Conservation (phyloP, 2,113 vertebrate genomes). For the Silurus asotus region DNA sequence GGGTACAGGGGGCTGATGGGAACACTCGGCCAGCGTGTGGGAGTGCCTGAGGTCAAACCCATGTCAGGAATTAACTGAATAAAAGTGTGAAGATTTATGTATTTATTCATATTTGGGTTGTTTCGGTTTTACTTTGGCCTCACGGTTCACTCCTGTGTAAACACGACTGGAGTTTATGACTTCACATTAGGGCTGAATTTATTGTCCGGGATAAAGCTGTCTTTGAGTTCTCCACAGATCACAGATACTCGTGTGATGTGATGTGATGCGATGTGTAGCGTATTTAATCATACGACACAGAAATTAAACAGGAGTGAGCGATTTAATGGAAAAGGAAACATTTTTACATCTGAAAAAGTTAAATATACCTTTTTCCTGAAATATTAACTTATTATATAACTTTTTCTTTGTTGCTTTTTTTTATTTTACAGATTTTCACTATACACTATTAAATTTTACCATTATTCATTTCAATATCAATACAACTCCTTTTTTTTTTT, state of each 20-base stretch:
- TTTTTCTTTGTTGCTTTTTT: background rate
- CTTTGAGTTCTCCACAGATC: background rate
- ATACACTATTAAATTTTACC: background rate
- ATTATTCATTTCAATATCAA: too few species aligned
- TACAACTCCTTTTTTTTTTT: background rate
- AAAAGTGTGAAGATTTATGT: background rate
- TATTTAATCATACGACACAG: background rate
- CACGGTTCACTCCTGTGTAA: constrained; percentile 13
- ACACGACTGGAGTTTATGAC: constrained; percentile 18
- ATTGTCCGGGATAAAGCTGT: background rate
- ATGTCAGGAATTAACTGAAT: background rate
- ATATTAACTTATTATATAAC: background rate
- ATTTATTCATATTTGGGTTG: constrained; percentile 11
- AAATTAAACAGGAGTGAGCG: background rate
- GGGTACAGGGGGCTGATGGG: constrained; percentile 58
- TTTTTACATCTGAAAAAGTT: background rate
- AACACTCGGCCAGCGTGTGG: constrained; percentile 50
- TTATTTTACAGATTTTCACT: too few species aligned
- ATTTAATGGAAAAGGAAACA: background rate
- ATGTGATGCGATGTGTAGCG: background rate
- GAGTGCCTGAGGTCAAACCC: constrained; percentile 32
- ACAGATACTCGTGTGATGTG: too few species aligned
- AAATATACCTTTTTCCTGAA: background rate
- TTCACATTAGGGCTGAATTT: constrained; percentile 18
- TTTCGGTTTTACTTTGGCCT: constrained; percentile 15